A percentile compares a stretch with the other conserved stretches of the same genome.
These are phyloP conservation scores for Mythimna ferrago DNA, from an alignment of 2,888 invertebrate species.

Conservation along the genomic window DNA sequence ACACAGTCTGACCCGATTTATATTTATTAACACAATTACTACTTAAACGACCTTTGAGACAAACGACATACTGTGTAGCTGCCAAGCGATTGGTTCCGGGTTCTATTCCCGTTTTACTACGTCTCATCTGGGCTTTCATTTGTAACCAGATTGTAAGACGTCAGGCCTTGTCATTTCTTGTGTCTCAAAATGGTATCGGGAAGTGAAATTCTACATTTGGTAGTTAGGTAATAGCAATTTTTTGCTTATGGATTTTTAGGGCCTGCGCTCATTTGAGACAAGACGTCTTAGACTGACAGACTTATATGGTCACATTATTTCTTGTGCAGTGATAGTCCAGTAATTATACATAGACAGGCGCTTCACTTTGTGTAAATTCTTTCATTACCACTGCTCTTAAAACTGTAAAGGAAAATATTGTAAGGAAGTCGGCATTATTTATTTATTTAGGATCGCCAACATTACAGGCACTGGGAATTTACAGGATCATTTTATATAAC, in stretches of 20 bases:
- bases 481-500: too few relatives aligned
- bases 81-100: conserved; percentile 63
- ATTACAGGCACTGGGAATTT: too few relatives aligned
- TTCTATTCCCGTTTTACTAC: conserved; percentile 58
- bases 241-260: background rate
- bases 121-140: conserved; percentile 33
- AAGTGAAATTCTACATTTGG: conserved; percentile 24
- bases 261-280: too few relatives aligned
- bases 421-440: too few relatives aligned
- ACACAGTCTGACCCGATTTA: conserved; percentile 33
- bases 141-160: conserved; percentile 18
- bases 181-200: conserved; percentile 1
- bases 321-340: background rate
- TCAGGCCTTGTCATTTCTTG: conserved; percentile 41
- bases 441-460: too few relatives aligned
- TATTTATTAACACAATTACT: conserved; percentile 42
- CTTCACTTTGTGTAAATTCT: too few relatives aligned
- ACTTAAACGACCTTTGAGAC: conserved; percentile 59
- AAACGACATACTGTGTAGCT: conserved; percentile 50
- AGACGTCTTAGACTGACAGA: too few relatives aligned
- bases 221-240: background rate
- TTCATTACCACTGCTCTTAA: too few relatives aligned
- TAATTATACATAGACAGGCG: too few relatives aligned
- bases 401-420: too few relatives aligned
- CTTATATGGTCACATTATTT: background rate